Conservation (phyloP, 2,888 invertebrate genomes). For the Cephus nigrinus region DNA sequence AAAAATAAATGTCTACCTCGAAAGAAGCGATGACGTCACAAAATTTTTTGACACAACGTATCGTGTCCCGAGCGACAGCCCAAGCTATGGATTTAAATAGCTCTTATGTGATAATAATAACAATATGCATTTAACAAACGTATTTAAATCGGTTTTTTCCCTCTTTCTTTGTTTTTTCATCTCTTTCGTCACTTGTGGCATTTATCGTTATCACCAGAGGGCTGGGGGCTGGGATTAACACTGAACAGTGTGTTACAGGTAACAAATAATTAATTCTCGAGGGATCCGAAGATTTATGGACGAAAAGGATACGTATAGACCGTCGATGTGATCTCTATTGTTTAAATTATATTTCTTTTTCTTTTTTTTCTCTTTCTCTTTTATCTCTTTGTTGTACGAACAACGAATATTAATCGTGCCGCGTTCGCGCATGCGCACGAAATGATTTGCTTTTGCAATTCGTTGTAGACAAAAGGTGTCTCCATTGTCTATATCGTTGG, state of each 20-base stretch:
- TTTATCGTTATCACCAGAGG: not conserved
- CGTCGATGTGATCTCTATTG: not conserved
- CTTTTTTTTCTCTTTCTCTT: not conserved
- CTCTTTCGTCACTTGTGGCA: conserved; percentile 2
- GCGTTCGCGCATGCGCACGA: not conserved
- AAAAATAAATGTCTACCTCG: not conserved
- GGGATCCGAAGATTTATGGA: not conserved
- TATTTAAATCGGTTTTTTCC: conserved; percentile 46
- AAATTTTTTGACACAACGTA: conserved; percentile 3
- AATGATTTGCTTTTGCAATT: not conserved
- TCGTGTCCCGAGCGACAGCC: conserved; percentile 46
- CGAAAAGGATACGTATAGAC: not conserved
- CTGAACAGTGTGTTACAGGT: not conserved
- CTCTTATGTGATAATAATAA: conserved; percentile 50
- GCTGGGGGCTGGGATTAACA: not conserved
- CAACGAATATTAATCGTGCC: not conserved
- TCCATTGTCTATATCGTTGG: not conserved
- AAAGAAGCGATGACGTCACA: not conserved
- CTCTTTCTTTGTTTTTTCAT: conserved; percentile 6
- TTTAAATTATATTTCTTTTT: not conserved
- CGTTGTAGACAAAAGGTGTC: not conserved
- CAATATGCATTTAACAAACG: conserved; percentile 52
- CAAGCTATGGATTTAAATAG: conserved; percentile 46
- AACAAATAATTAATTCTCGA: not conserved
- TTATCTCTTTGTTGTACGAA: not conserved